Evolutionary conservation across 2,113 vertebrate genomes (phyloP), one percentile per base, ranked within the genome.

Genomic region (Epinephelus moara): DNA sequence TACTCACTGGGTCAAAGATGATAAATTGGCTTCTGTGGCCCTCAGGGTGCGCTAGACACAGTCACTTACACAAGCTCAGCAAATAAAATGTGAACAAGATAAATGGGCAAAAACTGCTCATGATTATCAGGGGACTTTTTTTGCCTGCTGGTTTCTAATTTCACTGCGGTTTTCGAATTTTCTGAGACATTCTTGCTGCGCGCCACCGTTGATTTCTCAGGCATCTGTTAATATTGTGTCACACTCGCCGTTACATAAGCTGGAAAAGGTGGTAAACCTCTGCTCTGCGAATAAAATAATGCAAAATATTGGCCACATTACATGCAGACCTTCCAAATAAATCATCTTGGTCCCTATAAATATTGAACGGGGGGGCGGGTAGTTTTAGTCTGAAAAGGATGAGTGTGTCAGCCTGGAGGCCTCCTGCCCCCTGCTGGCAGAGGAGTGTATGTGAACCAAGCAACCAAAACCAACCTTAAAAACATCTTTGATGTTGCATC

Each of bases 371-470:
- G 7, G 6, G 25, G 21, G 40, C 3, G 40, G 30, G 30, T 0
- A 10, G 23, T 66, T 81, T 88, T 40, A 45, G 10, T 62, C 4
- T 55, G 50, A 49, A 66, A 49, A 42, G 4, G 17, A 12, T 1
- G 21, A 49, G n/a, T 4, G 7, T 63, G 15, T 69, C 42, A 73
- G 42, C 30, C 69, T 88, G 64, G 85, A 74, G 67, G 70, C 33
- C 74, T 81, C 50, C 78, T 85, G 92, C 93, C 91, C 87, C 85
- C 93, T 94, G 83, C 89, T 93, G 92, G 91, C 72, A 21, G 62
- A n/a, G 1, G 9, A 81, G 11, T 3, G 27, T 12, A 66, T 33
- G n/a, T 63, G 13, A 42, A 7, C 6, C 33, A 37, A 37, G 33
- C 33, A 37, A 37, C 33, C 40, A 67, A 40, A 84, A 70, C 10